A percentile compares a stretch with the other conserved stretches of the same genome.
These are phyloP conservation scores for Triops longicaudatus DNA, from an alignment of 1,140 invertebrate genomes.

Conservation along the genomic window DNA sequence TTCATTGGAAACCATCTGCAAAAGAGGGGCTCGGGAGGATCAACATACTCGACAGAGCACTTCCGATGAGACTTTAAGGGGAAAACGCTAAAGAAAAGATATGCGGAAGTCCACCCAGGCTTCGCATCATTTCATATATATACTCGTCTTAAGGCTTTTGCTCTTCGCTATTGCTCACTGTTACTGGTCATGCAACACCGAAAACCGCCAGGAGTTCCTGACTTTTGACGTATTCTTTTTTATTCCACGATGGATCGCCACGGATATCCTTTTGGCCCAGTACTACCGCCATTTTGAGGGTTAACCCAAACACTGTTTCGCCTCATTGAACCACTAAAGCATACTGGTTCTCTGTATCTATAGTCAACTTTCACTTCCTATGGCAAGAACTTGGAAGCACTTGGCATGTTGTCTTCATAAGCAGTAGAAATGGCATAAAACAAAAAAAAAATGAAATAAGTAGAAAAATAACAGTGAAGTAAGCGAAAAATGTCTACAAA, in stretches of 20 bases:
- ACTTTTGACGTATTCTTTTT: neutral
- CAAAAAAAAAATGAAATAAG: too few relatives aligned
- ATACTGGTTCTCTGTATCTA: neutral
- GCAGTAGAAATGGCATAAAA: too few relatives aligned
- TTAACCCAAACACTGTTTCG: neutral
- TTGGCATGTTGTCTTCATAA: too few relatives aligned
- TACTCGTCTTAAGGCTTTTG: neutral
- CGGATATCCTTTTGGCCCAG: neutral
- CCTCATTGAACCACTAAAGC: neutral
- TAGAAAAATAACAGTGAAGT: too few relatives aligned
- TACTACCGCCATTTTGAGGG: neutral
- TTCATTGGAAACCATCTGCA: constrained; percentile 15
- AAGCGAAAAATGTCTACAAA: too few relatives aligned
- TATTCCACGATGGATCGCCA: neutral
- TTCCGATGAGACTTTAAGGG: neutral
- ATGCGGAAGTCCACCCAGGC: neutral
- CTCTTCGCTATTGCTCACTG: neutral
- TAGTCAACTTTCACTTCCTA: too few relatives aligned
- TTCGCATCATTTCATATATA: neutral
- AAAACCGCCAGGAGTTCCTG: constrained; percentile 1
- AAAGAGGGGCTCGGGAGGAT: neutral
- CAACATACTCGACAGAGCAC: constrained; percentile 11
- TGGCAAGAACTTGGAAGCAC: too few relatives aligned
- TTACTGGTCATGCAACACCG: neutral
- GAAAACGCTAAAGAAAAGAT: neutral